Percentiles rank a stretch among this genome's conserved stretches.
phyloP scores from a whole-genome alignment of 2,797 vertebrate genomes.

The Cryptoprocta ferox region DNA sequence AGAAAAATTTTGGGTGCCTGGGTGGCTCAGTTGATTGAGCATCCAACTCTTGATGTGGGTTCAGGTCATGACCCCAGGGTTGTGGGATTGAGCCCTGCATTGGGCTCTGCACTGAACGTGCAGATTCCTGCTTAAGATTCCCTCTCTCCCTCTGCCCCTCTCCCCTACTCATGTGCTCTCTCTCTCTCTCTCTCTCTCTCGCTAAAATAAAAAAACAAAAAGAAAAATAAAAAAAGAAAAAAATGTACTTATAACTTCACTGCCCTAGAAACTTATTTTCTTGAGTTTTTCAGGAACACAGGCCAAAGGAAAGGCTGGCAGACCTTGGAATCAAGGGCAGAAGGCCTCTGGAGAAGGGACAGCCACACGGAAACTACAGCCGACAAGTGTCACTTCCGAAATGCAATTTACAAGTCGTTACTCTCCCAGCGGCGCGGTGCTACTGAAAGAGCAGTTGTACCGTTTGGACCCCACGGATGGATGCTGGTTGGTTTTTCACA shows the following conservation, averaged over 20 bases:
- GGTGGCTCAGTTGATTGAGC: too few species aligned
- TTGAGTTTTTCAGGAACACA: neutral
- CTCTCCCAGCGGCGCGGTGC: neutral
- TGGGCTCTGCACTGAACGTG: too few species aligned
- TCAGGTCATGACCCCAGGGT: too few species aligned
- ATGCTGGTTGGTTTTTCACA: neutral
- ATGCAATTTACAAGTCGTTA: neutral
- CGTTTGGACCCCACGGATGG: neutral
- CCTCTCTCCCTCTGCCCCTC: too few species aligned
- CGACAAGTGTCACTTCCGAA: neutral
- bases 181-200: too few species aligned
- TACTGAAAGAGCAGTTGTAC: neutral
- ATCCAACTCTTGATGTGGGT: too few species aligned
- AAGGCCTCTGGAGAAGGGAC: neutral
- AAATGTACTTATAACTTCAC: neutral
- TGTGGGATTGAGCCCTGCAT: too few species aligned
- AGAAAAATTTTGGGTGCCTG: neutral
- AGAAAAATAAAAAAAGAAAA: neutral
- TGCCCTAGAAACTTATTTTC: neutral
- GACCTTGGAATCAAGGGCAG: neutral
- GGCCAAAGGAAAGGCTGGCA: neutral
- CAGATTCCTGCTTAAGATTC: too few species aligned
- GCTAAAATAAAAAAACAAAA: too few species aligned
- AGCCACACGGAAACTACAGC: neutral
- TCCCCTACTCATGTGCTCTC: too few species aligned